Evolutionary conservation across 2,888 invertebrate genomes (phyloP), one percentile per base, ranked within the genome.

Genomic region (Mythimna albipuncta): DNA sequence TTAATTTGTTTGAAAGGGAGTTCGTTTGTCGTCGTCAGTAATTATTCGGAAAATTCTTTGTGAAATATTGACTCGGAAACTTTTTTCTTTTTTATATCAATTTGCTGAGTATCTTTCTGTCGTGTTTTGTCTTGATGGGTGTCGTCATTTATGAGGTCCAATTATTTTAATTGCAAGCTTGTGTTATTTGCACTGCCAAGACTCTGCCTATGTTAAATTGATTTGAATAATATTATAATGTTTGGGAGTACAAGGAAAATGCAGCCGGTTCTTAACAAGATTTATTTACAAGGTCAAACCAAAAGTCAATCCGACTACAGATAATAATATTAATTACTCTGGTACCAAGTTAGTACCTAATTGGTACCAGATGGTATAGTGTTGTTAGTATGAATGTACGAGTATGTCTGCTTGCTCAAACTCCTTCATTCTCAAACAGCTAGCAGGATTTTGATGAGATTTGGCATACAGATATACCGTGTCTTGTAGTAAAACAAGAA

Each of bases 1-100:
- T 21, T 32, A 41, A 64, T 52, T 75, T 54, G 21, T 79, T 55
- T 52, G 16, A 63, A 50, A 64, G n/a, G 47, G 32, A 41, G 16
- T 55, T 72, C 59, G 55, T 62, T 77, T 26, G 41, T 41, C 32
- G 55, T 59, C 61, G 73, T 47, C 62, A 47, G 52, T 73, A 77
- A 73, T 79, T 79, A 74, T 26, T 63, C 52, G 44, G 44, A 58
- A 79, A 73, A 47, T 26, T 74, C 65, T 65, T 66, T 65, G 65
- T 66, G 50, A 73, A 54, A 73, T 65, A 66, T 63, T 79, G 63
- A 63, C 44, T 75, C 1, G 5, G 44, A 38, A 61, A 38, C 55
- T 64, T 67, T 79, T 67, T 66, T 32, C 10, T 11, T 65, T 55
- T 72, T 58, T 32, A 10, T 65, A 58, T 74, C 38, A 72, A 78